Percentiles rank a stretch among this genome's conserved stretches.
phyloP scores from a whole-genome alignment of 2,797 vertebrate genomes.

The Rhincodon typus region DNA sequence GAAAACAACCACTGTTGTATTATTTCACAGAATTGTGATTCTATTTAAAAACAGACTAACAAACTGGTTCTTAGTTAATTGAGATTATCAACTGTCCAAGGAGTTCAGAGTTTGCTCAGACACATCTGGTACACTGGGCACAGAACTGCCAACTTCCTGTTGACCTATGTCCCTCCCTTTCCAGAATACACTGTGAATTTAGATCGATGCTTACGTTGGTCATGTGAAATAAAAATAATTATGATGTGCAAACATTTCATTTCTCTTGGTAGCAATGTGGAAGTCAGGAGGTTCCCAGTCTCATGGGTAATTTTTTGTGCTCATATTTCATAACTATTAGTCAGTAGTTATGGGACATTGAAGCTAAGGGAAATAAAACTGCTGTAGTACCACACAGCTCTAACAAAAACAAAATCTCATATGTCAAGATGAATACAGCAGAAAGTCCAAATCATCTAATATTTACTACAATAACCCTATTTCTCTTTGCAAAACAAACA shows the following conservation, averaged over 20 bases:
- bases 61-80: not conserved
- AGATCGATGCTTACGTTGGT: slow-evolving; percentile 40
- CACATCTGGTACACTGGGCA: slow-evolving; percentile 46
- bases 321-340: slow-evolving; percentile 20
- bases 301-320: not conserved
- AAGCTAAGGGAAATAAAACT: slow-evolving; percentile 18
- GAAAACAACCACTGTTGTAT: not conserved
- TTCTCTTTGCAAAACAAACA: not conserved
- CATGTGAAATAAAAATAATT: slow-evolving; percentile 44
- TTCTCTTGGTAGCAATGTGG: slow-evolving; percentile 33
- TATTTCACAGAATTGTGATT: not conserved
- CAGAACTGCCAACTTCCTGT: slow-evolving; percentile 48
- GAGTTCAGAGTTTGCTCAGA: slow-evolving; percentile 42
- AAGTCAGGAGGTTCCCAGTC: slow-evolving; percentile 41
- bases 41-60: not conserved
- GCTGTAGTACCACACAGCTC: slow-evolving; percentile 5
- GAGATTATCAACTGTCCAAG: slow-evolving; percentile 42
- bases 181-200: slow-evolving; percentile 42
- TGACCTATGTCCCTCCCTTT: slow-evolving; percentile 39
- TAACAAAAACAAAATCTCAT: not conserved
- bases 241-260: not conserved
- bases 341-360: not conserved
- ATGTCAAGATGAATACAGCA: too few species aligned
- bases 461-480: not conserved
- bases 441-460: not conserved